A percentile compares a stretch with the other conserved stretches of the same genome.
phyloP scores from a whole-genome alignment of 2,113 vertebrate genomes.

The Glaucomys volans region DNA sequence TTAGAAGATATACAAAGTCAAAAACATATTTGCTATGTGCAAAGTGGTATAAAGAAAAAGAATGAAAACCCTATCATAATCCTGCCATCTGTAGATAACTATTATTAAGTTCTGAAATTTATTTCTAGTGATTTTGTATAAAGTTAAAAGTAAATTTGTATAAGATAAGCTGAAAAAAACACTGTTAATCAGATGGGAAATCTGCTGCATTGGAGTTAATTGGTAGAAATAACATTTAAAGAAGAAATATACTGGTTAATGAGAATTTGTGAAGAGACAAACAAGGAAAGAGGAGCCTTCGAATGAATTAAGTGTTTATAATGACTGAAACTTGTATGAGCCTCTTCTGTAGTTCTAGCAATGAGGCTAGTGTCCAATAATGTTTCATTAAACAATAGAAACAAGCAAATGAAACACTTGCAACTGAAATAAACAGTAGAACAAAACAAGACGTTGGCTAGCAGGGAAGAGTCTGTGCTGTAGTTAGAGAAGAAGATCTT shows the following conservation, averaged over 20 bases:
- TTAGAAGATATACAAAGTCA: background rate
- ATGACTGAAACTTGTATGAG: background rate
- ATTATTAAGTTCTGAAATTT: background rate
- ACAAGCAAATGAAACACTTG: background rate
- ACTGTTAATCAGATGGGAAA: background rate
- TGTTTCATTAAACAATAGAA: background rate
- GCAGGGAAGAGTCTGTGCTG: background rate
- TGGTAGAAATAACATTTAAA: background rate
- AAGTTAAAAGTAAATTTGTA: too few species aligned
- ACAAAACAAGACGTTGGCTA: background rate
- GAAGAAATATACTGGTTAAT: slow-evolving; percentile 6
- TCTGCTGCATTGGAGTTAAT: background rate
- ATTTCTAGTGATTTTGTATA: background rate
- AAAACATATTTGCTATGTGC: background rate
- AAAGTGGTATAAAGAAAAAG: background rate
- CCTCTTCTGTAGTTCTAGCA: background rate
- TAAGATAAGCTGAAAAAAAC: background rate
- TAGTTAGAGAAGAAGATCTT: background rate
- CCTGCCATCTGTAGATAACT: background rate
- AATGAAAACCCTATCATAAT: background rate
- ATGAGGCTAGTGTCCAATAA: background rate
- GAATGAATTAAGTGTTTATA: background rate
- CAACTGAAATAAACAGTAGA: background rate
- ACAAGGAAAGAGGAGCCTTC: background rate
- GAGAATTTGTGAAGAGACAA: background rate